Evolutionary conservation across 1,140 invertebrate genomes (phyloP), one percentile per base, ranked within the genome.

Genomic region (Mylabris phalerata): DNA sequence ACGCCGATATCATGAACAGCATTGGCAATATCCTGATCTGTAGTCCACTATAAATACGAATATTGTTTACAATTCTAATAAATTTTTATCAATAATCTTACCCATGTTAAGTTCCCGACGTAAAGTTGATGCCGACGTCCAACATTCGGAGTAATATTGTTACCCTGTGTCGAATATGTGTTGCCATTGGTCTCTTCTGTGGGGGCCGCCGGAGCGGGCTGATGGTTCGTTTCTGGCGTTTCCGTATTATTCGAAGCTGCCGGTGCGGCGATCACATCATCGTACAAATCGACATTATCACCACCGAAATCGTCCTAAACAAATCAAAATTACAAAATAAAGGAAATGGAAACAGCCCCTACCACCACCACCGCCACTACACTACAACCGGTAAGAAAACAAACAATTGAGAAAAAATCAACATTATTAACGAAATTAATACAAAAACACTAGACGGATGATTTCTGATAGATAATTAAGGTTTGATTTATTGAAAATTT

Each of bases 91-190:
- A 19, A 19, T 19, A 45, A 24, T 71, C 78, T 77, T 77, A 89
- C 87, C 88, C 88, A 91, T 67, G 87, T 96, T 47, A 98, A 81
- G 78, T 98, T 98, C 67, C 95, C 95, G 69, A 98, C 87, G 79
- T 96, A 98, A 9, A 95, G 79, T 75, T 95, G 92, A 73, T 90
- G 89, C 68, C 90, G 82, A 65, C 90, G 82, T 39, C 84, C 85
- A n/a, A 85, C 82, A 70, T 82, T 85, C 42, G 84, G 82, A 60
- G 80, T 82, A 69, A 85, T 84, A 72, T 85, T 88, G 74, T 87
- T 84, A 48, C 81, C 79, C 61, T 79, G 71, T 58, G 80, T 77
- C 61, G 82, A 82, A 69, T 87, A 86, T 64, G 83, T 78, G 66
- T 81, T 83, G 61, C 85, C 85, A 78, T 88, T 88, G 3, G 83